These are phyloP conservation scores for Lepidotrigona ventralis DNA, from an alignment of 1,140 invertebrate genomes.

Conservation along the genomic window DNA sequence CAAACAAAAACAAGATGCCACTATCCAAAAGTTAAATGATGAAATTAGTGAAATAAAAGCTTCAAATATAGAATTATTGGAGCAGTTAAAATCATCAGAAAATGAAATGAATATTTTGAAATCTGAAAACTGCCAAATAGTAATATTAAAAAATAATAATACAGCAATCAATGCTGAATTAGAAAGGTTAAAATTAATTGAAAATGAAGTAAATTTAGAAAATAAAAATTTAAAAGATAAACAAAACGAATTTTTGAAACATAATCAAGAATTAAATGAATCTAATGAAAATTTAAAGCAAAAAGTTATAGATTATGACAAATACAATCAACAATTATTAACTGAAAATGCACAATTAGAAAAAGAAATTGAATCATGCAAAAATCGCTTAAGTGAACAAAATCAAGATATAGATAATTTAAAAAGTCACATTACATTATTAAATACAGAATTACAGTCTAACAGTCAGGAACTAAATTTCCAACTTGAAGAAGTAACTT, in stretches of 20 bases:
- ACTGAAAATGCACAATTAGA: slow-evolving; percentile 4
- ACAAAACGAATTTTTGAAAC: slow-evolving; percentile 66
- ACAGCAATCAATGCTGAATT: slow-evolving; percentile 53
- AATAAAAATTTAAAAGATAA: slow-evolving; percentile 67
- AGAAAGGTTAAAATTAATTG: slow-evolving; percentile 52
- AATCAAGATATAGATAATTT: slow-evolving; percentile 39
- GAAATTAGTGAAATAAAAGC: slow-evolving; percentile 53
- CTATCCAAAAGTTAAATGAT: slow-evolving; percentile 64
- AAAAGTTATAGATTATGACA: slow-evolving; percentile 37
- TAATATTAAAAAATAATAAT: slow-evolving; percentile 64
- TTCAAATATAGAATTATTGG: slow-evolving; percentile 50
- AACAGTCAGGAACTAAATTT: slow-evolving; percentile 36
- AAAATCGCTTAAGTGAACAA: slow-evolving; percentile 26
- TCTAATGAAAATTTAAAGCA: slow-evolving; percentile 54
- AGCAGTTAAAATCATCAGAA: slow-evolving; percentile 32
- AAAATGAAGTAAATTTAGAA: slow-evolving; percentile 50
- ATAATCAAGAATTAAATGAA: slow-evolving; percentile 63
- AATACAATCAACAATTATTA: slow-evolving; percentile 36
- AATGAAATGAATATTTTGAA: slow-evolving; percentile 57
- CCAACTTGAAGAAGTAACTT: slow-evolving; percentile 54
- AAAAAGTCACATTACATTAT: slow-evolving; percentile 30
- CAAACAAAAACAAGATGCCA: slow-evolving; percentile 63
- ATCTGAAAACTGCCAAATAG: slow-evolving; percentile 64
- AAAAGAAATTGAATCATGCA: slow-evolving; percentile 22
- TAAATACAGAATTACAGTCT: slow-evolving; percentile 29